Evolutionary conservation across 2,797 vertebrate species (phyloP).

Genomic region (Mycteria americana): DNA sequence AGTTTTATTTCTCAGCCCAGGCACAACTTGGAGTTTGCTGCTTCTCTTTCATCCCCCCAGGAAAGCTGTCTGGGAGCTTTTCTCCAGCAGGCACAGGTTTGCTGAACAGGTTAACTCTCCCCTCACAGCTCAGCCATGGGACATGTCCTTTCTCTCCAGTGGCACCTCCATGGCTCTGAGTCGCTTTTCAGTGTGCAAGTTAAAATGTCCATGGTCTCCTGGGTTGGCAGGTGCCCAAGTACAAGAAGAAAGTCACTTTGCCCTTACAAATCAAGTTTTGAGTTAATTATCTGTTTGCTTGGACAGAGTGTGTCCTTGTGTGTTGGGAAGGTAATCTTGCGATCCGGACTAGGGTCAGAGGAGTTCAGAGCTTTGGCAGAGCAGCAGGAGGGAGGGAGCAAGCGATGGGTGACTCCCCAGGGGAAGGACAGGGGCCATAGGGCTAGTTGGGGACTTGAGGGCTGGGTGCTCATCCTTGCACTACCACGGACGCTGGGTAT

Average conservation of each 20-base stretch:
- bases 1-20: not conserved
- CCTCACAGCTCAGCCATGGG: not conserved
- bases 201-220: slow-evolving; percentile 14
- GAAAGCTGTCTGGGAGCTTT: not conserved
- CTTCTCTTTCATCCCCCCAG: not conserved
- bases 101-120: not conserved
- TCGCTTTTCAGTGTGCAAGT: not conserved
- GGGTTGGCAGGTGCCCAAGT: not conserved
- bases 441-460: not conserved
- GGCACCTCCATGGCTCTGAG: rapidly evolving
- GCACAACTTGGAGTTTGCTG: not conserved
- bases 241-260: slow-evolving; percentile 21
- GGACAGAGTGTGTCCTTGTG: not conserved
- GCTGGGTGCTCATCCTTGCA: not conserved
- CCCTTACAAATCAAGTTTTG: slow-evolving; percentile 26
- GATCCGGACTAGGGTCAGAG: not conserved
- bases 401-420: not conserved
- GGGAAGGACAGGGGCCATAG: not conserved
- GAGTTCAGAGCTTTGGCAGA: not conserved
- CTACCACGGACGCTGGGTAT: rapidly evolving
- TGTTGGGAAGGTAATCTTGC: not conserved
- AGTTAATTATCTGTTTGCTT: slow-evolving; percentile 53
- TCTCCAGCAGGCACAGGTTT: not conserved
- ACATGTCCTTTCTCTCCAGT: not conserved
- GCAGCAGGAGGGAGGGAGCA: not conserved